These are phyloP conservation scores for Latrodectus hesperus DNA, from an alignment of 2,888 invertebrate genomes.

Conservation along the genomic window DNA sequence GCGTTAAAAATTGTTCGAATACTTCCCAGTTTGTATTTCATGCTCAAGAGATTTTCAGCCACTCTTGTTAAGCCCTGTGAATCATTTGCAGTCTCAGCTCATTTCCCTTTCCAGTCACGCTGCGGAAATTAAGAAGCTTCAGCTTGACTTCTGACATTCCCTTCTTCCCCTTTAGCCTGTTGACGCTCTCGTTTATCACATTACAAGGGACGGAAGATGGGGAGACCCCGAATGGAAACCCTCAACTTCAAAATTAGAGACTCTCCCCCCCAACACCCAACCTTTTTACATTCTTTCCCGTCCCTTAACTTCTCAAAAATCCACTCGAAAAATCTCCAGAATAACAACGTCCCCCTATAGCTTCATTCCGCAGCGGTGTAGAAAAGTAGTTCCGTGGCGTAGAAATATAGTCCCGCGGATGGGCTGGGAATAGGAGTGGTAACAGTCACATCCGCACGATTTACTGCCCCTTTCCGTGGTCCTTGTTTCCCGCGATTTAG, in stretches of 20 bases:
- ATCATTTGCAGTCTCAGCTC: constrained; percentile 22
- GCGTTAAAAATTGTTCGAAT: not conserved
- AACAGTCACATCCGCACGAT: not conserved
- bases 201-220: not conserved
- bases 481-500: not conserved
- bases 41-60: not conserved
- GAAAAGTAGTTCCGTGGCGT: not conserved
- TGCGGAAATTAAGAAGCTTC: constrained; percentile 33
- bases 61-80: not conserved
- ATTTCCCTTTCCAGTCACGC: constrained; percentile 24
- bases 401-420: not conserved
- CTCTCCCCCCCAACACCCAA: not conserved
- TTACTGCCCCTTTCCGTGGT: not conserved
- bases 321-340: not conserved
- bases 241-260: not conserved
- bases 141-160: not conserved
- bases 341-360: not conserved
- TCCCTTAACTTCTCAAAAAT: not conserved
- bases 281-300: not conserved
- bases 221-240: not conserved
- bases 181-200: constrained; percentile 25
- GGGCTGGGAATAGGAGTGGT: not conserved
- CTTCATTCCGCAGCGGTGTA: not conserved
- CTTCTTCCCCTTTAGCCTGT: not conserved
- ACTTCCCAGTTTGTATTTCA: not conserved